phyloP scores from a whole-genome alignment of 2,113 vertebrate genomes.

The Tapirus terrestris region DNA sequence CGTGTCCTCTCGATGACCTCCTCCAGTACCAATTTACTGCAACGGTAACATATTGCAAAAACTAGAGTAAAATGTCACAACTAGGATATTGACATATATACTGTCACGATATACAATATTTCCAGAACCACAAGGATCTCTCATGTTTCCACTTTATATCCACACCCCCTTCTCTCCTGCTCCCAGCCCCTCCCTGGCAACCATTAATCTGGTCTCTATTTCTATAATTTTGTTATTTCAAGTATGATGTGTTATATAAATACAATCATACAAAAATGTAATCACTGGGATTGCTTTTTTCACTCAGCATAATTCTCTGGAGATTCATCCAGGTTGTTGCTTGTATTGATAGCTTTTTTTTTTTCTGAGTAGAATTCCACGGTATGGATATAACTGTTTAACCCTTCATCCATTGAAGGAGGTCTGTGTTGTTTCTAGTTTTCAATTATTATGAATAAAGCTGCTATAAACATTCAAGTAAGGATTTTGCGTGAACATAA shows the following conservation, averaged over 20 bases:
- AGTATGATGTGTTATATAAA: background rate
- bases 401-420: background rate
- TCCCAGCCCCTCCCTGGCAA: background rate
- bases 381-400: background rate
- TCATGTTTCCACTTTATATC: background rate
- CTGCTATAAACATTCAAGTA: background rate
- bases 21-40: background rate
- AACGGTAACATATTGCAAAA: background rate
- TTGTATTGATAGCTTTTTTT: background rate
- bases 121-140: background rate
- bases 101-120: background rate
- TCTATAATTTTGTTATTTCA: background rate
- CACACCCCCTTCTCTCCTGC: background rate
- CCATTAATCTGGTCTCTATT: background rate
- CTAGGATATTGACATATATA: background rate
- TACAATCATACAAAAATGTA: background rate
- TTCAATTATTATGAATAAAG: background rate
- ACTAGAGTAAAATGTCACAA: background rate
- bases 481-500: background rate
- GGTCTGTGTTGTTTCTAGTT: background rate
- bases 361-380: background rate
- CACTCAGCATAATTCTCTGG: background rate
- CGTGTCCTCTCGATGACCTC: background rate
- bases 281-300: background rate
- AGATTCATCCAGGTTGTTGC: background rate